Evolutionary conservation across 2,888 invertebrate species (phyloP).

Genomic region (Craniophora ligustri): DNA sequence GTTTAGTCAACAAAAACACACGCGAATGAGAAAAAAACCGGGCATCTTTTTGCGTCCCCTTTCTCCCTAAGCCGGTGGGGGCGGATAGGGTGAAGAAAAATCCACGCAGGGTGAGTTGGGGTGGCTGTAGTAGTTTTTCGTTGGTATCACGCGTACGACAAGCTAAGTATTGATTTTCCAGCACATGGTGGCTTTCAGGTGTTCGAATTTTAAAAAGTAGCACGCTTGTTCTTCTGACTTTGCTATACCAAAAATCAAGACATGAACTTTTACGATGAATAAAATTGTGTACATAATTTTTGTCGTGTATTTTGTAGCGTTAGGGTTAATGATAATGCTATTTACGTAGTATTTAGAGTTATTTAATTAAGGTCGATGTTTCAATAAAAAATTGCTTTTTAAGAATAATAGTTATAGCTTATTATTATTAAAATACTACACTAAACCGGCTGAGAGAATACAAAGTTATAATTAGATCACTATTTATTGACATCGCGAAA

Average conservation of each 20-base stretch:
- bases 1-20: constrained; percentile 82
- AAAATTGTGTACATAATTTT: not conserved
- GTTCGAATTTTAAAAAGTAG: constrained; percentile 62
- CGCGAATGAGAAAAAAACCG: constrained; percentile 81
- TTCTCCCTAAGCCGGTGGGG: constrained; percentile 75
- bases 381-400: too few species aligned
- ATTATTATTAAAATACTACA: too few species aligned
- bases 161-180: constrained; percentile 85
- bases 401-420: too few species aligned
- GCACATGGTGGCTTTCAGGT: constrained; percentile 83
- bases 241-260: not conserved
- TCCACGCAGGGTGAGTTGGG: constrained; percentile 69
- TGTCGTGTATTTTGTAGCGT: too few species aligned
- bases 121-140: constrained; percentile 85
- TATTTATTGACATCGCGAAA: too few species aligned
- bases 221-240: not conserved
- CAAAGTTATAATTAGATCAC: too few species aligned
- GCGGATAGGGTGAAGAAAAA: constrained; percentile 80
- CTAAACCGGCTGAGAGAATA: too few species aligned
- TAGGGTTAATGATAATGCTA: too few species aligned
- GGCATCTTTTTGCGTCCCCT: constrained; percentile 86
- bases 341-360: too few species aligned
- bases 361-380: too few species aligned
- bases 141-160: constrained; percentile 87
- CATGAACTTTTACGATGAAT: not conserved